Conservation (phyloP, 2,888 invertebrate genomes). For the Drosophila helvetica region DNA sequence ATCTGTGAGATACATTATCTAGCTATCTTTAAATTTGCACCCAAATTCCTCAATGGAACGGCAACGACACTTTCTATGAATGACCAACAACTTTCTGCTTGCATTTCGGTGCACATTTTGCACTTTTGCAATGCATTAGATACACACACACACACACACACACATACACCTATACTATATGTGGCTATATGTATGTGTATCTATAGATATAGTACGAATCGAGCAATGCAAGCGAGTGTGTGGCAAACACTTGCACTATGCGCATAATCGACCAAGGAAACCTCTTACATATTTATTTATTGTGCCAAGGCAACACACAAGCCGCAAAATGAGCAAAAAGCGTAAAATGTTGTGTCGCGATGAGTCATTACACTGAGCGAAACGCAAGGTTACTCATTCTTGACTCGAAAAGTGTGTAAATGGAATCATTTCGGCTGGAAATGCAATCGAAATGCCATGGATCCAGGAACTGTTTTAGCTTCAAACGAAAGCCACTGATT, state of each 20-base stretch:
- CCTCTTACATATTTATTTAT: conserved; percentile 70
- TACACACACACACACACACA: conserved; percentile 2
- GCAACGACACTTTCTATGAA: conserved; percentile 42
- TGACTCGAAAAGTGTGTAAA: no score
- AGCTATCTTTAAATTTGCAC: background rate
- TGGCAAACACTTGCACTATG: conserved; percentile 67
- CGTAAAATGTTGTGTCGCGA: background rate
- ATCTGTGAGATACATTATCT: no score
- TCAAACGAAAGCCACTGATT: no score
- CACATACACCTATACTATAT: conserved; percentile 9
- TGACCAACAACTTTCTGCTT: conserved; percentile 27
- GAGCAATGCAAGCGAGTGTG: conserved; percentile 32
- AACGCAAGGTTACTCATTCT: background rate
- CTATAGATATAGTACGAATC: background rate
- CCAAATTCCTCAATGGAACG: conserved; percentile 33
- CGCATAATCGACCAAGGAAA: conserved; percentile 56
- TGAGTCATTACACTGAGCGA: conserved; percentile 23
- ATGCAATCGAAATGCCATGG: background rate
- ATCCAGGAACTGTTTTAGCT: no score
- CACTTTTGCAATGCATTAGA: conserved; percentile 19
- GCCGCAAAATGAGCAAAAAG: background rate
- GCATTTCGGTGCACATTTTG: conserved; percentile 10
- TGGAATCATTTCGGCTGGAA: no score
- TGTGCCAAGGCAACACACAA: conserved; percentile 67
- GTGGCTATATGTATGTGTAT: conserved; percentile 25